Conservation (phyloP, 37 sponge, comb jelly and placozoan species). For the Geodia barretti region DNA sequence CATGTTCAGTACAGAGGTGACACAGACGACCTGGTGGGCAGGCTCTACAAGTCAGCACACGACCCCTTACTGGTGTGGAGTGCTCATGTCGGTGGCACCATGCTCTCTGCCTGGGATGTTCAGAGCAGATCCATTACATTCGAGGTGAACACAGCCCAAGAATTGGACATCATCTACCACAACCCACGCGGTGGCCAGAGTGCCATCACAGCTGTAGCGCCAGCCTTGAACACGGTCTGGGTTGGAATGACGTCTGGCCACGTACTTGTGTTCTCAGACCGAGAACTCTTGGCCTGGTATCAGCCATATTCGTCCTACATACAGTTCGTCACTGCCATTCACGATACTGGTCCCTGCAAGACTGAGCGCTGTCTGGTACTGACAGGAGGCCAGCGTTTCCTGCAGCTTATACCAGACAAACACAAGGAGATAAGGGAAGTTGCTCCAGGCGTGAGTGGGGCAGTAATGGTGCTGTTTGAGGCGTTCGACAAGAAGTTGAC, state of each 20-base stretch:
- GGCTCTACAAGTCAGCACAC: slow-evolving; percentile 17
- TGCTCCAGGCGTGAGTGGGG: slow-evolving; percentile 16
- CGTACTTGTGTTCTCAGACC: slow-evolving; percentile 72
- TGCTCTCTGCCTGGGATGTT: slow-evolving; percentile 32
- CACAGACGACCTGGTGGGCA: slow-evolving; percentile 49
- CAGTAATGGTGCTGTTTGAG: slow-evolving; percentile 65
- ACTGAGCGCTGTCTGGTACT: slow-evolving; percentile 68
- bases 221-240: slow-evolving; percentile 83
- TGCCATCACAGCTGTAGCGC: slow-evolving; percentile 66
- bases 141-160: not conserved
- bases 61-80: not conserved
- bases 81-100: slow-evolving; percentile 1
- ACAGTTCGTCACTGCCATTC: slow-evolving; percentile 55
- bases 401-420: slow-evolving; percentile 10
- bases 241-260: slow-evolving; percentile 84
- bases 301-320: slow-evolving; percentile 69
- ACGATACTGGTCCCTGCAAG: slow-evolving; percentile 51
- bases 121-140: not conserved
- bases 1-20: slow-evolving; percentile 16
- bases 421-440: slow-evolving; percentile 31
- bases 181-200: slow-evolving; percentile 9
- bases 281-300: slow-evolving; percentile 58
- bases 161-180: not conserved
- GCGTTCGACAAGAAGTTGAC: slow-evolving; percentile 46
- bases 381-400: slow-evolving; percentile 63